Base-by-base conservation (phyloP, 2,888 invertebrate species). In the Cistogaster globosa region DNA sequence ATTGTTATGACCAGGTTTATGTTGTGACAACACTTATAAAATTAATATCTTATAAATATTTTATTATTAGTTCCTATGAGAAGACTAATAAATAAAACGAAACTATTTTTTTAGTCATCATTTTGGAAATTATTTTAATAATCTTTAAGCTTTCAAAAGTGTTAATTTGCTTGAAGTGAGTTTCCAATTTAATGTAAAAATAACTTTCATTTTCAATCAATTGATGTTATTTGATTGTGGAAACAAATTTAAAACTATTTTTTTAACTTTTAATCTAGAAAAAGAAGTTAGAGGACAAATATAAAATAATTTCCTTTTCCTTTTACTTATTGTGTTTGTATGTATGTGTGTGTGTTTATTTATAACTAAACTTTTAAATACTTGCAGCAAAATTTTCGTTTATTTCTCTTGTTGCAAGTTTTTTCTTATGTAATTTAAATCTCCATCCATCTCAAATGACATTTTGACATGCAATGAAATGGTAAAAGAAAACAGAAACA, bases 381-480 rank as follows among this genome's bases (percentile, higher is more conserved):
- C 57, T 81, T 81, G 67, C 26, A 69, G 63, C 26, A 38, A n/a
- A 63, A 18, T 62, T 81, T 65, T 60, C 3, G 14, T 45, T 45
- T 26, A 26, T 26, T 26, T 26, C 4, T 26, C 51, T 51, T 60
- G 22, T 65, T 48, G 22, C 45, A 45, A 0, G n/a, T 32, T 18
- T 2, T 45, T 63, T 58, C 22, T 57, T 58, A 0, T 7, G 51
- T 26, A 18, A 9, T 36, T 60, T 63, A 18, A 65, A 32, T 12
- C 63, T 11, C 67, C 86, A 65, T 78, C 87, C 87, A 58, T 80
- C 67, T 76, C 11, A 88, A 91, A 91, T 90, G 89, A 90, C 88
- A 88, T 86, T 84, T 84, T 87, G 88, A 88, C 90, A 91, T 90
- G 90, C 90, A 90, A 91, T 88, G 51, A 67, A 57, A 58, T 72